Evolutionary conservation across 2,113 vertebrate genomes (phyloP).

Genomic region (Centrocercus urophasianus): DNA sequence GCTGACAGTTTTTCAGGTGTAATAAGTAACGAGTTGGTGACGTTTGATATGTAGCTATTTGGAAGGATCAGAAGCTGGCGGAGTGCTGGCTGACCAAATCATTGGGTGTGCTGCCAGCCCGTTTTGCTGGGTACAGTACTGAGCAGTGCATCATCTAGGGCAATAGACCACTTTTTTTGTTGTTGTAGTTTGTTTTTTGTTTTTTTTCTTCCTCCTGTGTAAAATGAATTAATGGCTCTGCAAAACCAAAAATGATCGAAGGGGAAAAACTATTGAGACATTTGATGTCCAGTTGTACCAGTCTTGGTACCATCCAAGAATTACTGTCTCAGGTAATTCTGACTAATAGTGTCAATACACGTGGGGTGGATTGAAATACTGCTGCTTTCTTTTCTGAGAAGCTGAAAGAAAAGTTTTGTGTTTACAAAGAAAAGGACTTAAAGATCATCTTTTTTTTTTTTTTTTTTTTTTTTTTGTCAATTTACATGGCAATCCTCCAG

Average conservation of each 20-base stretch:
- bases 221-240: neutral
- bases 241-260: neutral
- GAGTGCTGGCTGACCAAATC: neutral
- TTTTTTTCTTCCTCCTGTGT: neutral
- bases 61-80: fast-evolving
- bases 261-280: neutral
- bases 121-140: neutral
- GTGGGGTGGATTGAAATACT: neutral
- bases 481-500: neutral
- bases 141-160: neutral
- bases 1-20: neutral
- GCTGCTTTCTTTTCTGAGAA: neutral
- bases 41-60: fast-evolving
- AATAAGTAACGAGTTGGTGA: neutral
- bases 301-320: neutral
- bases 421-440: slow-evolving; percentile 17
- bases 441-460: neutral
- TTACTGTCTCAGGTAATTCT: neutral
- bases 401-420: slow-evolving; percentile 20
- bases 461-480: neutral
- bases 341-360: neutral
- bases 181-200: neutral
- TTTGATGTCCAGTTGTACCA: neutral
- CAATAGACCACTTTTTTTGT: neutral
- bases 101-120: neutral